A percentile compares a stretch with the other conserved stretches of the same genome.
Evolutionary conservation across 2,888 invertebrate genomes (phyloP).

Genomic region (Drosophila histrio): DNA sequence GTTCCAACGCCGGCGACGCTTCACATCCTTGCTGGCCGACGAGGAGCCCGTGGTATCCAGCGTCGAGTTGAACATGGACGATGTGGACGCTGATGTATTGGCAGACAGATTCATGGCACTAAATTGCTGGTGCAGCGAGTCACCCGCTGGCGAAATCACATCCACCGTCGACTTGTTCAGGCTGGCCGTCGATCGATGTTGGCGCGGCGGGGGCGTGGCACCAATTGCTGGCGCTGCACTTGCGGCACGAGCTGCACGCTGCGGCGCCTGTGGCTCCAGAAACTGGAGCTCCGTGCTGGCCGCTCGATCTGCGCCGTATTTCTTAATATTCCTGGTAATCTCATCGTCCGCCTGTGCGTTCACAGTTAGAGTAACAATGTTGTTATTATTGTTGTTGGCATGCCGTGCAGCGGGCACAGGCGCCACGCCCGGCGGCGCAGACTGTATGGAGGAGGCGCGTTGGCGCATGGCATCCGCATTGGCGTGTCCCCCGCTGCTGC

Average conservation of each 20-base stretch:
- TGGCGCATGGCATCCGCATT: constrained; percentile 79
- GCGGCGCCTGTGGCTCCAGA: constrained; percentile 75
- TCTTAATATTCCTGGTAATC: constrained; percentile 70
- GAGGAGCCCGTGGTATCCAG: constrained; percentile 79
- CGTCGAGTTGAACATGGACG: constrained; percentile 83
- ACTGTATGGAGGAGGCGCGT: constrained; percentile 88
- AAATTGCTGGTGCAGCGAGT: constrained; percentile 76
- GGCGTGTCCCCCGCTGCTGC: constrained; percentile 52
- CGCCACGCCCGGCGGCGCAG: constrained; percentile 87
- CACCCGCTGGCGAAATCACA: constrained; percentile 60
- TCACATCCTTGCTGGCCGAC: constrained; percentile 85
- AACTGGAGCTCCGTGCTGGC: constrained; percentile 77
- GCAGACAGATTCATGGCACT: constrained; percentile 81
- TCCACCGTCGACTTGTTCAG: constrained; percentile 74
- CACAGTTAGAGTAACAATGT: constrained; percentile 58
- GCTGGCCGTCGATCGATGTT: constrained; percentile 74
- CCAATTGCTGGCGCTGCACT: constrained; percentile 80
- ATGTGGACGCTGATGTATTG: constrained; percentile 68
- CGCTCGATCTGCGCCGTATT: constrained; percentile 74
- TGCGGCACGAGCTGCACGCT: constrained; percentile 70
- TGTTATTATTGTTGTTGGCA: constrained; percentile 30
- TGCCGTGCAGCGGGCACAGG: constrained; percentile 68
- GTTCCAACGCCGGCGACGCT: constrained; percentile 88
- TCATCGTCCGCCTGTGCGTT: constrained; percentile 59
- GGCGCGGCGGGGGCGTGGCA: constrained; percentile 75